Evolutionary conservation across 2,797 vertebrate genomes (phyloP), one percentile per base, ranked within the genome.

Genomic region (Sparus aurata): DNA sequence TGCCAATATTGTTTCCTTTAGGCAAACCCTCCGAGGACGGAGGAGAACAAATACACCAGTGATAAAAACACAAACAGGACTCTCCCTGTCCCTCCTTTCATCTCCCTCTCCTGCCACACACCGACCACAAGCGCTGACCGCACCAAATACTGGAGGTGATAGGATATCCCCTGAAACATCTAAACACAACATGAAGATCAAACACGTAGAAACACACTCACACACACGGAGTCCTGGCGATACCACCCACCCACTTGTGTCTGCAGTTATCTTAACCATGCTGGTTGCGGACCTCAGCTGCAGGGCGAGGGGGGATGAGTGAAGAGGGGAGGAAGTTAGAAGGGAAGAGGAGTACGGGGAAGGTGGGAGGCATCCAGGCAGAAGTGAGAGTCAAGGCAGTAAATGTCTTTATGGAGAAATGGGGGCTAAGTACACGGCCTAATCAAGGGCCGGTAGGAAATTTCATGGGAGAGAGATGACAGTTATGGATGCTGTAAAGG

Each of bases 141-240:
- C 93, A 95, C 91, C 80, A 90, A 94, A 92, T 92, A 93, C 89
- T 92, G 80, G 92, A 95, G 94, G 95, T 95, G 94, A 96, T 95
- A 95, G 94, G 94, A 95, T 95, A 95, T 95, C 94, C 93, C 93
- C 93, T 92, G 85, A 92, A 95, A 95, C 94, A 95, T 95, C 94
- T 95, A 95, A 96, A 95, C 94, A 95, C 90, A 95, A 95, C 93
- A 95, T 87, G 82, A 68, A 95, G 93, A 95, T 95, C 93, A 95
- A 95, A 95, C 92, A 87, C 87, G 71, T 72, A 85, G 53, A 88
- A 74, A 86, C 88, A 85, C 87, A 88, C 85, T 78, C 74, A 82
- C 75, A 87, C 70, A 75, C 53, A 75, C 75, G 82, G 63, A 88
- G 77, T 77, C 80, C 82, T 79, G 83, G 89, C 86, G 64, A 90